Base-by-base conservation (phyloP, 37 sponge, comb jelly and placozoan genomes). In the Hexactinellida sp. region DNA sequence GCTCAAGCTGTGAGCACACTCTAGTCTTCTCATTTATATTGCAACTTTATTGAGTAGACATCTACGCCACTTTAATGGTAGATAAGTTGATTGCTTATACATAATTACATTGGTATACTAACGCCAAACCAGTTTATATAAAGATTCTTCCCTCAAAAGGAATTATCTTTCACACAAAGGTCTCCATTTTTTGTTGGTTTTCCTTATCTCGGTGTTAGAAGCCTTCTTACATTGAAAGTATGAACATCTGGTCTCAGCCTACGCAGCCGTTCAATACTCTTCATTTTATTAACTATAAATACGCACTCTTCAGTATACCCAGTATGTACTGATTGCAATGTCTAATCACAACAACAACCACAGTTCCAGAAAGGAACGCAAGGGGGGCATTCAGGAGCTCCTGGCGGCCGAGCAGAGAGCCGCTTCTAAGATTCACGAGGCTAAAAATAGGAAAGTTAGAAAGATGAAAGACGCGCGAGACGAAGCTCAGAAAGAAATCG, bases 381-480 rank as follows among this genome's bases (percentile, higher is more conserved):
- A 63, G 76, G 76, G 76, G 13, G 76, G 76, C 3, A 63, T 63
- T 21, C 76, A 63, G 76, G 76, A 63, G 30, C 76, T 63, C 19
- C 30, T 63, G 30, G 76, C 76, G 3, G 76, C 76, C 34, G 76
- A 63, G 34, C 76, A 63, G 76, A 63, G 76, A 63, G 76, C 76
- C 13, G 76, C 13, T 25, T 63, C 76, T n/a, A 63, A 63, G 76
- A 63, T 63, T 63, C 3, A 63, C 13, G 76, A 63, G 21, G 76
- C 76, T 25, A 63, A 63, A 28, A 63, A 5, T 10, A 63, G 76
- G 76, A 63, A 63, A 63, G 3, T n/a, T 63, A 63, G 34, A n/a
- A 63, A 63, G 76, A 63, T 63, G 76, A 63, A 63, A 63, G 76
- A 63, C 5, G 76, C 76, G 3, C 76, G 76, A 10, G 76, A 63